Evolutionary conservation across 2,113 vertebrate genomes (phyloP).

Genomic region (Pachyramphus minor): DNA sequence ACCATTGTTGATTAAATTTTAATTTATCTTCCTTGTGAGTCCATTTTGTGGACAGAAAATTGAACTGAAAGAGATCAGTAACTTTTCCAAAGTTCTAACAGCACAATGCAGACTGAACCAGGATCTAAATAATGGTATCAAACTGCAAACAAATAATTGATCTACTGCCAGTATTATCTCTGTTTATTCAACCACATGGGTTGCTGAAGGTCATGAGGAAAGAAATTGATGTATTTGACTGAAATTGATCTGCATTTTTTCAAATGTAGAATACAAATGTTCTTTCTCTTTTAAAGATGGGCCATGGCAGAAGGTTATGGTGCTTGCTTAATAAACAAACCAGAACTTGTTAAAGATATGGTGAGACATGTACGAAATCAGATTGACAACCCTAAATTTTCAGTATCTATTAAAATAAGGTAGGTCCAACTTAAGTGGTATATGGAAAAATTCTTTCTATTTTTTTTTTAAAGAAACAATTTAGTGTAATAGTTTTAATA

Average conservation of each 20-base stretch:
- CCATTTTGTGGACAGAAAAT: neutral
- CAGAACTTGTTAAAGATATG: slow-evolving; percentile 92
- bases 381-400: slow-evolving; percentile 85
- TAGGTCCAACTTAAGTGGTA: slow-evolving; percentile 44
- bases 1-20: neutral
- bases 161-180: neutral
- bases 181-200: neutral
- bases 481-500: neutral
- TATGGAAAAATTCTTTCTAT: neutral
- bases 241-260: neutral
- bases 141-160: neutral
- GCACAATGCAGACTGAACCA: neutral
- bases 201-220: neutral
- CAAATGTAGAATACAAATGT: neutral
- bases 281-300: slow-evolving; percentile 81
- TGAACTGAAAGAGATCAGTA: neutral
- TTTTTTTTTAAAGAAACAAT: neutral
- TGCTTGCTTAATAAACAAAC: slow-evolving; percentile 94
- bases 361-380: slow-evolving; percentile 87
- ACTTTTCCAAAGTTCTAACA: neutral
- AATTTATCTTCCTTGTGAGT: neutral
- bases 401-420: slow-evolving; percentile 95
- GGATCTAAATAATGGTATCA: neutral
- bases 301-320: slow-evolving; percentile 93
- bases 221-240: neutral